Conservation (phyloP, 2,888 invertebrate genomes). For the Lordiphosa fenestrarum region DNA sequence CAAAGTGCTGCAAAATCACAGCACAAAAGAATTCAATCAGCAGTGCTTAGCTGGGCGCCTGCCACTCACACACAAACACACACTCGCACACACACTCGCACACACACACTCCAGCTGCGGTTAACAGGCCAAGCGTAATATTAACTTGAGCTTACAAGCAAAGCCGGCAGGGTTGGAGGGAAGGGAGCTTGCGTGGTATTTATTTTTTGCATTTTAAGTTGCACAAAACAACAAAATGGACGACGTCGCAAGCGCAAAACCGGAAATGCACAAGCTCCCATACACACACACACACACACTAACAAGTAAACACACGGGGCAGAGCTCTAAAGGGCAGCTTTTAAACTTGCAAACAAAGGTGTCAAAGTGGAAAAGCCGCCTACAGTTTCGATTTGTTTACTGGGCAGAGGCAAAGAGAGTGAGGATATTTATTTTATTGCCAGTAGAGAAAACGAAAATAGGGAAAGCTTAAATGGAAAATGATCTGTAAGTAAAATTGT, state of each 20-base stretch:
- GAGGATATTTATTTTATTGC: slow-evolving; percentile 33
- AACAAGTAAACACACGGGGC: background rate
- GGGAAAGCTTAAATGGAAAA: slow-evolving; percentile 10
- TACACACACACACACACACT: no score
- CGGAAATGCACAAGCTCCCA: slow-evolving; percentile 53
- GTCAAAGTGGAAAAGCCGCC: slow-evolving; percentile 65
- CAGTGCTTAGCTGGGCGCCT: slow-evolving; percentile 57
- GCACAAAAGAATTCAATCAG: slow-evolving; percentile 74
- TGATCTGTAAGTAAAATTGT: slow-evolving; percentile 2
- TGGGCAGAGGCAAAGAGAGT: background rate
- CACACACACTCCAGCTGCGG: slow-evolving; percentile 58
- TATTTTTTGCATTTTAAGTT: slow-evolving; percentile 74
- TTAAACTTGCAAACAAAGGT: slow-evolving; percentile 63
- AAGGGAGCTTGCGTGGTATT: slow-evolving; percentile 56
- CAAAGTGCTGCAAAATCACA: slow-evolving; percentile 72
- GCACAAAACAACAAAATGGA: slow-evolving; percentile 43
- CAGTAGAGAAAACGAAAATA: background rate
- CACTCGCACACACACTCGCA: slow-evolving; percentile 14
- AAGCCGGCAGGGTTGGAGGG: background rate
- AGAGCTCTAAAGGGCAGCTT: slow-evolving; percentile 52
- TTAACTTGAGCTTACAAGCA: slow-evolving; percentile 71
- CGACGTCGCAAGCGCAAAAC: slow-evolving; percentile 52
- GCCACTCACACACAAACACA: slow-evolving; percentile 16
- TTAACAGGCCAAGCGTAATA: slow-evolving; percentile 74
- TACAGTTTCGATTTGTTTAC: slow-evolving; percentile 53